phyloP scores from a whole-genome alignment of 2,888 invertebrate genomes.

The Euzophera pinguis region DNA sequence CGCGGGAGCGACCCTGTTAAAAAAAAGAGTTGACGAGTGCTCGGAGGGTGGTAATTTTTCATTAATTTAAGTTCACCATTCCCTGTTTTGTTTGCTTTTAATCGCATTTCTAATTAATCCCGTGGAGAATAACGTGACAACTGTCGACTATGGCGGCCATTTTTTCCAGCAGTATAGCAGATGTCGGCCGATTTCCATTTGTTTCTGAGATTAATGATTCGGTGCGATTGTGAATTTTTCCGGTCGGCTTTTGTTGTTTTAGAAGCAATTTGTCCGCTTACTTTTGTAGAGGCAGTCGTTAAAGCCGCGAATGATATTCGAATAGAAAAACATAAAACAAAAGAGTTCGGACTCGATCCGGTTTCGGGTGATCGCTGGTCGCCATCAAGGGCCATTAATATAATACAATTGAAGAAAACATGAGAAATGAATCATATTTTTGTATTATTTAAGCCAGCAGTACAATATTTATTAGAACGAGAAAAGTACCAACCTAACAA shows the following conservation, averaged over 20 bases:
- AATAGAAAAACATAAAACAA: conserved; percentile 55
- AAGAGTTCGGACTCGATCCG: conserved; percentile 32
- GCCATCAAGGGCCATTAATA: conserved; percentile 12
- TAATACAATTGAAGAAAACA: conserved; percentile 16
- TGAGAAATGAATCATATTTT: conserved; percentile 9
- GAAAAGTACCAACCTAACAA: too few relatives aligned
- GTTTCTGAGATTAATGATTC: conserved; percentile 81
- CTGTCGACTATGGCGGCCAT: conserved; percentile 78
- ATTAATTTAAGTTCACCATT: conserved; percentile 81
- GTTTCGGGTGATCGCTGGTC: conserved; percentile 10
- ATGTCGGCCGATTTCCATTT: conserved; percentile 80
- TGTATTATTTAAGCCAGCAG: background rate
- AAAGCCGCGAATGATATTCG: conserved; percentile 73
- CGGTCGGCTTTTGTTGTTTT: conserved; percentile 80
- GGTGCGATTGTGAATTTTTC: conserved; percentile 79
- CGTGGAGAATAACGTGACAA: conserved; percentile 80
- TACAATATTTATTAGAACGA: background rate
- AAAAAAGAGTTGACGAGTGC: conserved; percentile 79
- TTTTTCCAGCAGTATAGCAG: conserved; percentile 75
- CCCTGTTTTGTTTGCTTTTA: conserved; percentile 81
- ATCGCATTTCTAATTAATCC: conserved; percentile 81
- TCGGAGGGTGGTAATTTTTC: conserved; percentile 80
- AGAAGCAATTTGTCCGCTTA: conserved; percentile 80
- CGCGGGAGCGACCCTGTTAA: conserved; percentile 77
- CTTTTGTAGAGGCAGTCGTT: conserved; percentile 75